A percentile compares a stretch with the other conserved stretches of the same genome.
Conservation (phyloP, 2,888 invertebrate genomes). For the Platycheirus albimanus region DNA sequence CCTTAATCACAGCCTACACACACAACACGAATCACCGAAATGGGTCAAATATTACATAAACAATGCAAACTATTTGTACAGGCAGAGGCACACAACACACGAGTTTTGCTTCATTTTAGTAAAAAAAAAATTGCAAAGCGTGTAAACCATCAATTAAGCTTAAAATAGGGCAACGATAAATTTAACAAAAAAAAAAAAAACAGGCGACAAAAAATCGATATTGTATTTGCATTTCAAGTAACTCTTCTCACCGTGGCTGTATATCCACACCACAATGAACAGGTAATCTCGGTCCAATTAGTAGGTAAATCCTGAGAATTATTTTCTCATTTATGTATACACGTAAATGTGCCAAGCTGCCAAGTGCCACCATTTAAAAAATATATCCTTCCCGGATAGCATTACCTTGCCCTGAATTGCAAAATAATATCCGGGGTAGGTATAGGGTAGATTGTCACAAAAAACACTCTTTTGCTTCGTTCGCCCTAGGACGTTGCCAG, state of each 20-base stretch:
- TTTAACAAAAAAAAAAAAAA: conserved; percentile 2
- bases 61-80: conserved; percentile 46
- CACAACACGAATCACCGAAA: conserved; percentile 20
- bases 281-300: conserved; percentile 68
- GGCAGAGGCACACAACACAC: conserved; percentile 4
- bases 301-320: conserved; percentile 55
- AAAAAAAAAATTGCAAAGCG: conserved; percentile 41
- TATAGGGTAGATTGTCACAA: conserved; percentile 43
- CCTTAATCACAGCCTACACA: conserved; percentile 20
- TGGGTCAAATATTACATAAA: conserved; percentile 65
- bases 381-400: conserved; percentile 52
- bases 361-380: conserved; percentile 42
- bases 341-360: conserved; percentile 35
- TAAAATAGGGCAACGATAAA: conserved; percentile 56
- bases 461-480: conserved; percentile 11
- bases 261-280: conserved; percentile 47
- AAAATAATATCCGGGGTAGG: conserved; percentile 62
- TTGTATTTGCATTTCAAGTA: conserved; percentile 51
- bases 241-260: conserved; percentile 6
- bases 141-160: conserved; percentile 62
- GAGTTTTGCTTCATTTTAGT: conserved; percentile 21
- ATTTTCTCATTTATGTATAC: conserved; percentile 29
- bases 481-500: conserved; percentile 27
- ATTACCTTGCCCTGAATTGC: conserved; percentile 66
- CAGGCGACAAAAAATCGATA: conserved; percentile 57